phyloP scores from a whole-genome alignment of 92 coral and sea anemone genomes.

The Palythoa heliodiscus region DNA sequence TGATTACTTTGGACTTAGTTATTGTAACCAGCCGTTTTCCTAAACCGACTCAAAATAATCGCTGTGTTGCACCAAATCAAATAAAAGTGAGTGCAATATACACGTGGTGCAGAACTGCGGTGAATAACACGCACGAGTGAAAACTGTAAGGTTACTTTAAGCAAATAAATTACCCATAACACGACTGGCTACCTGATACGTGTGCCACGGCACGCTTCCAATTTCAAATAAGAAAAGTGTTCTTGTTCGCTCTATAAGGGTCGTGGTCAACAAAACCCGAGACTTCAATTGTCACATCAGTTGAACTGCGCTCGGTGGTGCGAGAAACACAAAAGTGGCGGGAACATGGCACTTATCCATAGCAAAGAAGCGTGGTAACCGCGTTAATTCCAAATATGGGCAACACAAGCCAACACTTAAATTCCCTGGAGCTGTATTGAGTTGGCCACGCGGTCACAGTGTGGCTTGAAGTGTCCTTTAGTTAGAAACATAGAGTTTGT shows the following conservation, averaged over 20 bases:
- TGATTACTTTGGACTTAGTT: background rate
- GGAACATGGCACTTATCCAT: background rate
- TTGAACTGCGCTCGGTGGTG: slow-evolving; percentile 18
- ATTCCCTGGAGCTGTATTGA: background rate
- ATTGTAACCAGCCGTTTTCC: background rate
- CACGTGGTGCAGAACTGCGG: background rate
- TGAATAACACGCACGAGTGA: too few relatives aligned
- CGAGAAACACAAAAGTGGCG: slow-evolving; percentile 10
- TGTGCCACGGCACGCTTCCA: slow-evolving; percentile 27
- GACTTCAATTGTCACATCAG: background rate
- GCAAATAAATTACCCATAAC: background rate
- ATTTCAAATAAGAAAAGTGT: background rate
- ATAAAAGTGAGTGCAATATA: background rate
- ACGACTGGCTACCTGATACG: background rate
- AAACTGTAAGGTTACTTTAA: background rate
- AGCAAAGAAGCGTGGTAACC: background rate
- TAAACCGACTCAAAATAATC: slow-evolving; percentile 2
- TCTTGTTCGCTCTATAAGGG: background rate
- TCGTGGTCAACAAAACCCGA: background rate
- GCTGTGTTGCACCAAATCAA: background rate
- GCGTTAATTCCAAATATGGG: slow-evolving; percentile 18
- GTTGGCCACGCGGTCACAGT: background rate
- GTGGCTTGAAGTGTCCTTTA: too few relatives aligned
- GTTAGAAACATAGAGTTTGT: too few relatives aligned
- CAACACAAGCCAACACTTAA: background rate